Conservation (phyloP, 2,888 invertebrate genomes). For the Deroplatys truncata region DNA sequence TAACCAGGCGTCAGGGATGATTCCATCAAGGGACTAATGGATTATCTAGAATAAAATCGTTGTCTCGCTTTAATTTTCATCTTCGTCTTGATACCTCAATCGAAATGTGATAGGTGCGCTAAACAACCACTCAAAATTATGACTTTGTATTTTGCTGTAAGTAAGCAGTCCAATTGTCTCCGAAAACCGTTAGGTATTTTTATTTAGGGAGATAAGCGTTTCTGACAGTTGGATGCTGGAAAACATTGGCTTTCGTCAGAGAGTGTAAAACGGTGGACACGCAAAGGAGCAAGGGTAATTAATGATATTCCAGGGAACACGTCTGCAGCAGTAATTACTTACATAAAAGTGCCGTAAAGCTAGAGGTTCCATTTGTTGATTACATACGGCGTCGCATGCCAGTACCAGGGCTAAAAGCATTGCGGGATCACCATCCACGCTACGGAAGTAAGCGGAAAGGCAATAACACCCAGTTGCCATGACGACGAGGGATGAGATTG, state of each 20-base stretch:
- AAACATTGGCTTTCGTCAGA: not conserved
- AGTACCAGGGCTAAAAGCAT: not conserved
- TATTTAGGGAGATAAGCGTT: no score
- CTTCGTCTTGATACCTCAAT: no score
- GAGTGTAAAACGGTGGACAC: not conserved
- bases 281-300: not conserved
- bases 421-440: not conserved
- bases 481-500: not conserved
- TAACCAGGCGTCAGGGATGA: no score
- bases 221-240: not conserved
- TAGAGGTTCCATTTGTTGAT: not conserved
- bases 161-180: no score
- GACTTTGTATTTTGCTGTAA: no score
- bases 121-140: no score
- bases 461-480: not conserved
- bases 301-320: not conserved
- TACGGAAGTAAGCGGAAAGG: not conserved
- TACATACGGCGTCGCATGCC: not conserved
- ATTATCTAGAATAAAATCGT: no score
- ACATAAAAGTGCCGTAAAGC: not conserved
- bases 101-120: no score
- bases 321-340: not conserved
- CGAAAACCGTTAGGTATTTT: no score
- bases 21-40: no score
- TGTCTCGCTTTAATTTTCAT: no score